A percentile compares a stretch with the other conserved stretches of the same genome.
Conservation (phyloP, 2,797 vertebrate genomes). For the Ispidina picta region DNA sequence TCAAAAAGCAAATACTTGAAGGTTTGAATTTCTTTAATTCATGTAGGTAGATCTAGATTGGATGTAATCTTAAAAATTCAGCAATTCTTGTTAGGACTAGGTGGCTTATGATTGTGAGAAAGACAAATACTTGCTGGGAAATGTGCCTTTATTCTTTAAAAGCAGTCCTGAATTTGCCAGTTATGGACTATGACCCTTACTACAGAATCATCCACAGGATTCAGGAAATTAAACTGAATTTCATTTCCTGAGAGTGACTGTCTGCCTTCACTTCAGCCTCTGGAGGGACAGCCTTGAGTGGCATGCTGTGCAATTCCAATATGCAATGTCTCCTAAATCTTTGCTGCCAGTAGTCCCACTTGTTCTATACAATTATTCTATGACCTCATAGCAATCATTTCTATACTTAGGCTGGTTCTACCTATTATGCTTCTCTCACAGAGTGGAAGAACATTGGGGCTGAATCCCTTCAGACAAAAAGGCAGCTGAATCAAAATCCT, state of each 20-base stretch:
- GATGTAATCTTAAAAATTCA: neutral
- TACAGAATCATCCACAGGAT: neutral
- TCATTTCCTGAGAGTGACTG: neutral
- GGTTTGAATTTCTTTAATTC: neutral
- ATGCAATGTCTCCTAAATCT: neutral
- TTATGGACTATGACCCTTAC: neutral
- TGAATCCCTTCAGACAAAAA: conserved; percentile 18
- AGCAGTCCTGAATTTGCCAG: neutral
- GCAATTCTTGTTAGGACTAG: neutral
- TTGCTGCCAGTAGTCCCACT: neutral
- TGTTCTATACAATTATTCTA: neutral
- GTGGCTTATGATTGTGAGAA: neutral
- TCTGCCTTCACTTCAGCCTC: neutral
- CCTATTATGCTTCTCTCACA: neutral
- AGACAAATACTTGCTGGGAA: neutral
- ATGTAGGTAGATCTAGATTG: neutral
- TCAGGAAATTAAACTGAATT: conserved; percentile 30
- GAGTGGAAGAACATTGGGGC: neutral
- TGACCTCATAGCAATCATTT: conserved; percentile 11
- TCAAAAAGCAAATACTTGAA: neutral
- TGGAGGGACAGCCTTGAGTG: neutral
- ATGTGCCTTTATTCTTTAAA: neutral
- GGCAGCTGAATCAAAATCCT: conserved; percentile 5
- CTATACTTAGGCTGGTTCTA: conserved; percentile 7
- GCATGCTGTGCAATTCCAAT: neutral